Conservation (phyloP, 2,888 invertebrate species). For the Pristionchus entomophagus region DNA sequence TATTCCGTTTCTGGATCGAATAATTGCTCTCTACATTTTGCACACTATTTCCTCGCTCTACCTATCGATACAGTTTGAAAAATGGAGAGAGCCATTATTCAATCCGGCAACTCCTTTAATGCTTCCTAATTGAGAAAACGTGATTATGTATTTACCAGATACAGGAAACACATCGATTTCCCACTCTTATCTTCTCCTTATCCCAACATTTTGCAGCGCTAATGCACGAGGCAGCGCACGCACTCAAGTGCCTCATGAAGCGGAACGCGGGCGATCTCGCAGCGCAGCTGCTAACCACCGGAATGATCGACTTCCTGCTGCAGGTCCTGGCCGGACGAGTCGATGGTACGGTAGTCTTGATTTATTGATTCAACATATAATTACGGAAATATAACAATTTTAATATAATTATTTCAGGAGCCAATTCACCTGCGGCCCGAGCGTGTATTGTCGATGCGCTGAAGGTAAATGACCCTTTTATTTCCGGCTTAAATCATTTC, state of each 20-base stretch:
- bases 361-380: background rate
- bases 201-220: slow-evolving; percentile 58
- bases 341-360: slow-evolving; percentile 23
- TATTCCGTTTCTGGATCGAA: no score
- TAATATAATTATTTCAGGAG: background rate
- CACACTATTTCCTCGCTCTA: no score
- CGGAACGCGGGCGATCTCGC: slow-evolving; percentile 68
- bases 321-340: slow-evolving; percentile 78
- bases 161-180: no score
- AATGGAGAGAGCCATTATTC: background rate
- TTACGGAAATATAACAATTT: no score
- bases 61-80: no score
- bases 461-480: background rate
- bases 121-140: no score
- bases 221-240: slow-evolving; percentile 72
- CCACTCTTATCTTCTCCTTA: no score
- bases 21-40: no score
- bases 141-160: no score
- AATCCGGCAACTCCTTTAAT: background rate
- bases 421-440: background rate
- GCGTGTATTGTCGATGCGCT: slow-evolving; percentile 5
- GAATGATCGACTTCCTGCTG: slow-evolving; percentile 89
- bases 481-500: background rate
- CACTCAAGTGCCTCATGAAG: slow-evolving; percentile 70
- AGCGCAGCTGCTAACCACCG: slow-evolving; percentile 89